Evolutionary conservation across 1,140 invertebrate genomes (phyloP), one percentile per base, ranked within the genome.

Genomic region (Cotesia chilonis): DNA sequence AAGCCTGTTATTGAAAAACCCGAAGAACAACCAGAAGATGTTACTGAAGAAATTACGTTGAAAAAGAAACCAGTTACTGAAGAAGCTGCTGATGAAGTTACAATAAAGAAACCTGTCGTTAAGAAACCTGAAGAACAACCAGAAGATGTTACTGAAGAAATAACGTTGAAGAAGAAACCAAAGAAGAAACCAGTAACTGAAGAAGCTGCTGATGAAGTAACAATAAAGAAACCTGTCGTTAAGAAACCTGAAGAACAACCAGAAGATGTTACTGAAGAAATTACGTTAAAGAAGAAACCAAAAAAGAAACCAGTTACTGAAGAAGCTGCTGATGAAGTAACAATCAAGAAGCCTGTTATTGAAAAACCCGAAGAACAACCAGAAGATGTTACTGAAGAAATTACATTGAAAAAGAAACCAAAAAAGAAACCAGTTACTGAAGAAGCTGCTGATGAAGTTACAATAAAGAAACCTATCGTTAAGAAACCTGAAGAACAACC

Each of bases 41-140:
- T 84, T 17, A 78, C 78, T 12, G 77, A 75, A 52, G 75, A 80
- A 36, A 36, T 87, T 14, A 78, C 9, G 70, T 76, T 75, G 70
- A 86, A 85, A 68, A 87, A 84, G 71, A 73, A 72, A 20, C 74
- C 78, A 0, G 69, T 76, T 0, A 69, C 76, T 9, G 85, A 86
- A 75, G 87, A 88, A 78, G 83, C 81, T 59, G 82, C 83, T 1
- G 85, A 87, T 73, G 87, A 89, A 60, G 64, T 90, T 4, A 84
- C 85, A 4, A 83, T 89, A 12, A 83, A 83, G 41, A 87, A 89
- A 73, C 79, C 81, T 41, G 71, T 82, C 3, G 61, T 82, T 1
- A 80, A 81, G 0, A 83, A 87, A 69, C 77, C 80, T 28, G 64
- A 80, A 60, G 68, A 71, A 20, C 47, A 69, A 0, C 12, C 64